These are phyloP conservation scores for Anoplolepis gracilipes DNA, from an alignment of 1,140 invertebrate species.

Conservation along the genomic window DNA sequence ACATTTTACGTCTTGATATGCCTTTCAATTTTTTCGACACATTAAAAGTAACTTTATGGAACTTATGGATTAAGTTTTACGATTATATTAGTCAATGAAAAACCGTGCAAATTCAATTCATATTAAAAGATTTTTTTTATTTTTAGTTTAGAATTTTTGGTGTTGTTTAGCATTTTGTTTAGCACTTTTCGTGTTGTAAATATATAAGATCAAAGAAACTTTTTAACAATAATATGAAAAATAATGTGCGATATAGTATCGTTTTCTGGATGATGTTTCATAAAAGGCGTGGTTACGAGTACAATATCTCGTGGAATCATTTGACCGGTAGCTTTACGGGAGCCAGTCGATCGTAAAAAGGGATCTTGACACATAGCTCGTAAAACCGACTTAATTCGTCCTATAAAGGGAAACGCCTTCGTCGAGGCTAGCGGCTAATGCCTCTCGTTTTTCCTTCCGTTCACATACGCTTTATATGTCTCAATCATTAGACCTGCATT, in stretches of 20 bases:
- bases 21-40: background rate
- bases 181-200: background rate
- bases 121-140: background rate
- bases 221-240: constrained; percentile 2
- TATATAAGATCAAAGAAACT: constrained; percentile 4
- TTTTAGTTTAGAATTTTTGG: background rate
- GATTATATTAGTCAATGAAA: background rate
- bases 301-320: constrained; percentile 69
- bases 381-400: constrained; percentile 72
- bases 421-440: constrained; percentile 16
- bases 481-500: constrained; percentile 2
- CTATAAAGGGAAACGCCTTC: constrained; percentile 72
- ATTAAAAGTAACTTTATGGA: background rate
- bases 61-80: background rate
- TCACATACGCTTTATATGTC: constrained; percentile 7
- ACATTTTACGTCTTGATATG: background rate
- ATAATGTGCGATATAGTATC: constrained; percentile 39
- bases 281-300: constrained; percentile 44
- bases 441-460: constrained; percentile 19
- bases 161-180: background rate
- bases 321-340: constrained; percentile 68
- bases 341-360: constrained; percentile 70
- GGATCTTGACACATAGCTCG: constrained; percentile 70
- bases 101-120: background rate
- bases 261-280: constrained; percentile 15